A percentile compares a stretch with the other conserved stretches of the same genome.
These are phyloP conservation scores for Parauchenoglanis ngamensis DNA, from an alignment of 2,797 vertebrate genomes.

Conservation along the genomic window DNA sequence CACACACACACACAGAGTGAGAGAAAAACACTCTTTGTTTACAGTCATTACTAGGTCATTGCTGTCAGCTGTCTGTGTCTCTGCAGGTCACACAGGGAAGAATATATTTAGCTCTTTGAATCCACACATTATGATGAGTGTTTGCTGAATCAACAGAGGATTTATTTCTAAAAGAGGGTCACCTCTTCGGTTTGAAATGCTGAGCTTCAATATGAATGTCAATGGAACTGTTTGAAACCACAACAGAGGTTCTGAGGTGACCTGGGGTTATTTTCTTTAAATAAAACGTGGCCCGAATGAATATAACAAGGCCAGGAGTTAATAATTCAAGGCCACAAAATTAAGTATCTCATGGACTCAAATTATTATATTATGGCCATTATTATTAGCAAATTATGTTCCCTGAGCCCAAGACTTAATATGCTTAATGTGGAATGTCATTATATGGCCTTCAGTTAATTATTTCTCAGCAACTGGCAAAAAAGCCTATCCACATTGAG, in stretches of 20 bases:
- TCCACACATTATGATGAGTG: not conserved
- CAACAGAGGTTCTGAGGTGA: not conserved
- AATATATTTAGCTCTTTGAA: conserved; percentile 41
- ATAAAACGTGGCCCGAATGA: not conserved
- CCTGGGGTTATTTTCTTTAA: not conserved
- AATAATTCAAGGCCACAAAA: not conserved
- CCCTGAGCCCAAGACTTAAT: not conserved
- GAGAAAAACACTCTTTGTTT: conserved; percentile 36
- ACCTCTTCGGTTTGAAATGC: not conserved
- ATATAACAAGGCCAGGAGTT: not conserved
- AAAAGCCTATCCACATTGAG: not conserved
- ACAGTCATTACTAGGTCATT: conserved; percentile 47
- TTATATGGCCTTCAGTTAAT: not conserved
- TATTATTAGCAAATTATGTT: not conserved
- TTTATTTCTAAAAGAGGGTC: not conserved
- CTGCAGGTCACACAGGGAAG: conserved; percentile 29
- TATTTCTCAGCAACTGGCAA: not conserved
- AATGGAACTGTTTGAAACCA: not conserved
- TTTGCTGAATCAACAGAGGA: not conserved
- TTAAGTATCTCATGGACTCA: not conserved
- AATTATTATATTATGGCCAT: not conserved
- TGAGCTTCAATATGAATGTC: not conserved
- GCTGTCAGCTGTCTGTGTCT: conserved; percentile 40
- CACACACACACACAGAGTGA: not conserved
- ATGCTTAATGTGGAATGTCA: not conserved